Evolutionary conservation across 2,888 invertebrate genomes (phyloP).

Genomic region (Eulithis prunata): DNA sequence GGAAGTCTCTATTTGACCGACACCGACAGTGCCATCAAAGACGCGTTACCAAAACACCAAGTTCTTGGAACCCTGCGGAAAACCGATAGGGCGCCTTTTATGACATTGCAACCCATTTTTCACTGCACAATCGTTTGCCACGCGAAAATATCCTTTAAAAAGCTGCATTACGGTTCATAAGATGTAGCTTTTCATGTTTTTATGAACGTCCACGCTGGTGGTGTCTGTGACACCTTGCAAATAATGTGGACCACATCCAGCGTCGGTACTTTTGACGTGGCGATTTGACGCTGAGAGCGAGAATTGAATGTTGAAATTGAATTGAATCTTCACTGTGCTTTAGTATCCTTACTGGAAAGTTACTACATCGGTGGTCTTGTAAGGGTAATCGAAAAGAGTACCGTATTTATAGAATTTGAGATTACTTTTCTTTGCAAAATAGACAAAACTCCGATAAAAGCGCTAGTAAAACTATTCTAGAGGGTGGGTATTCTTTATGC

Average conservation of each 20-base stretch:
- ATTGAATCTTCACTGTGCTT: conserved; percentile 40
- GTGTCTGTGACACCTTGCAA: conserved; percentile 71
- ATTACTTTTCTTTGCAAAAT: not conserved
- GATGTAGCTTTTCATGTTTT: conserved; percentile 19
- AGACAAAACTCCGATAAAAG: not conserved
- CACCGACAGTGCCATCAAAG: conserved; percentile 58
- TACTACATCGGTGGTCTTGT: conserved; percentile 32
- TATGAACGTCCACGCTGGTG: conserved; percentile 60
- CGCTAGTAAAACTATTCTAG: too few species aligned
- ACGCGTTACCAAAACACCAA: conserved; percentile 61
- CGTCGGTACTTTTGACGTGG: conserved; percentile 60
- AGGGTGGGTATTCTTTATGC: not conserved
- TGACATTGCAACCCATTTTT: conserved; percentile 45
- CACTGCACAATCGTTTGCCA: conserved; percentile 22
- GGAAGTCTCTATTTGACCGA: conserved; percentile 71
- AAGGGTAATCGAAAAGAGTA: too few species aligned
- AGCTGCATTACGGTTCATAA: not conserved
- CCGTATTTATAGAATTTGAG: too few species aligned
- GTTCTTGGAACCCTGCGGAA: conserved; percentile 73
- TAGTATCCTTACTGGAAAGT: conserved; percentile 8
- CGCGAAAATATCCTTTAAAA: conserved; percentile 40
- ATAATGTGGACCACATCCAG: conserved; percentile 63
- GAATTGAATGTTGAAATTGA: conserved; percentile 19
- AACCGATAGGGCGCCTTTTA: conserved; percentile 73
- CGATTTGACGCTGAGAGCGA: conserved; percentile 38